Evolutionary conservation across 1,140 invertebrate species (phyloP), one percentile per base, ranked within the genome.

Genomic region (Zaprionus africanus): DNA sequence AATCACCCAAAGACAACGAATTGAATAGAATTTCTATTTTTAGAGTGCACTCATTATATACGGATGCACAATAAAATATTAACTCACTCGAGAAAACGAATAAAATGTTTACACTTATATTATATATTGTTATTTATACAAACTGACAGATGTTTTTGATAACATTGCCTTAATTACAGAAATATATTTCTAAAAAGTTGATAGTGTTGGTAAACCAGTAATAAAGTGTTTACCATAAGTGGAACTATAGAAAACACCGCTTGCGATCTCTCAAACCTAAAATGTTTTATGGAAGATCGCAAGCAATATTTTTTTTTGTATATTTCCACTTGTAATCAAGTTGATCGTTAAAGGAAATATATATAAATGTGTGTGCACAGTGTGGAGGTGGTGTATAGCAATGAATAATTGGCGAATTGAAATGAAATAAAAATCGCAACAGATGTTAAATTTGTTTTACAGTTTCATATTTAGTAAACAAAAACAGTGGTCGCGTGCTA

Each of bases 401-500:
- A 46, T 46, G n/a, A 46, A n/a, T n/a, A n/a, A 43, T 43, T 43
- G 15, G n/a, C 41, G 0, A 46, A 46, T 46, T n/a, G 41, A 46
- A 46, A 9, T 9, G 41, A 46, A 17, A 46, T 46, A 17, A 46
- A 46, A 46, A 46, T 46, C 41, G 6, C 41, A 46, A 4, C 41
- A 46, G 41, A 17, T 46, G 41, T 17, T 46, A 9, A 46, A 46
- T 46, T 46, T 46, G n/a, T 46, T 46, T 46, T 46, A 46, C 41
- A 46, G 41, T 46, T 17, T 17, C 41, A 46, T 46, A 46, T 46
- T 46, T 46, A 46, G 41, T 46, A 46, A 46, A 46, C 41, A 46
- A 46, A 46, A 46, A 46, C 41, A 46, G 17, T 46, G 63, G 66
- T 63, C 78, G 83, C 84, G 84, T 87, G 84, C 76, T 82, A 59